Conservation (phyloP, 2,888 invertebrate genomes). For the Gnatocerus cornutus region DNA sequence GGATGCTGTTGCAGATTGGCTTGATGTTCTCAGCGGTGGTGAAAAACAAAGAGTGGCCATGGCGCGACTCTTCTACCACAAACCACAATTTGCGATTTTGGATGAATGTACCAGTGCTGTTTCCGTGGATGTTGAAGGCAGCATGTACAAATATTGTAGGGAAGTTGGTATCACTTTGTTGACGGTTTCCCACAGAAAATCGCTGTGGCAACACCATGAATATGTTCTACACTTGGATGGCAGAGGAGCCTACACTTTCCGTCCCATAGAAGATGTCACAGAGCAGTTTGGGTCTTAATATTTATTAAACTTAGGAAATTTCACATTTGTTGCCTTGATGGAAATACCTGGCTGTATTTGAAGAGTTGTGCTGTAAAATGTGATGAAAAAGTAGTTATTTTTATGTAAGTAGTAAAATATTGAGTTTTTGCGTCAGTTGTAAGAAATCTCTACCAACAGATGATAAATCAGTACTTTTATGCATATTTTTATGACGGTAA, state of each 20-base stretch:
- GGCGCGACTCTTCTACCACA: slow-evolving; percentile 97
- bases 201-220: slow-evolving; percentile 98
- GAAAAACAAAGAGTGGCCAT: slow-evolving; percentile 99
- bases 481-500: slow-evolving; percentile 1
- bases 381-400: no score
- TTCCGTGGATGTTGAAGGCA: slow-evolving; percentile 98
- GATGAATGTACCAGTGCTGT: slow-evolving; percentile 99
- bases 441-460: no score
- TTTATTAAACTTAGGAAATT: not conserved
- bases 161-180: slow-evolving; percentile 93
- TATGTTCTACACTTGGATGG: slow-evolving; percentile 98
- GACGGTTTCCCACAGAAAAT: slow-evolving; percentile 97
- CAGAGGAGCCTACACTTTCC: slow-evolving; percentile 91
- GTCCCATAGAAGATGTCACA: slow-evolving; percentile 87
- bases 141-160: slow-evolving; percentile 96
- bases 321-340: not conserved
- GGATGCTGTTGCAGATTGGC: slow-evolving; percentile 97
- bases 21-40: slow-evolving; percentile 98
- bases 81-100: slow-evolving; percentile 98
- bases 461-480: not conserved
- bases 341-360: not conserved
- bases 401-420: no score
- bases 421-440: not conserved
- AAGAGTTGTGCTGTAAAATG: not conserved
- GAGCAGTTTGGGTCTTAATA: slow-evolving; percentile 94